Evolutionary conservation across 2,113 vertebrate species (phyloP).

Genomic region (Meriones unguiculatus): DNA sequence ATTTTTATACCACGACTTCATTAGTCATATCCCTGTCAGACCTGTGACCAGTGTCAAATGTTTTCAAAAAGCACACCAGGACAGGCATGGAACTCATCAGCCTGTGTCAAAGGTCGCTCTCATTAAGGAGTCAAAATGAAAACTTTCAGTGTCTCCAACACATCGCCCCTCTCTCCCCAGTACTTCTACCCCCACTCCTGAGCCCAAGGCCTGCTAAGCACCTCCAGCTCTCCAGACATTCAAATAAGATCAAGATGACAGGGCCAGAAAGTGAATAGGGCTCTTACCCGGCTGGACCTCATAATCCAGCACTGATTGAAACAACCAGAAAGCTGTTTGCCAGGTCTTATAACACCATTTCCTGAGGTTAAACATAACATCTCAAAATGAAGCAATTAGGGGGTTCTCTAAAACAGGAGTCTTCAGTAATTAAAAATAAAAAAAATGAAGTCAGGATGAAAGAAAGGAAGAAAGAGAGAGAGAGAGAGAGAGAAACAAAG

Average conservation of each 20-base stretch:
- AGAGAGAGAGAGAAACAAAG: constrained; percentile 4
- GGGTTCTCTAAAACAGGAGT: constrained; percentile 81
- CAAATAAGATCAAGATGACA: constrained; percentile 93
- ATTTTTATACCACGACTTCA: constrained; percentile 98
- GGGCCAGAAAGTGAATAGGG: constrained; percentile 89
- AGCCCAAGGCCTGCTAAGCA: constrained; percentile 84
- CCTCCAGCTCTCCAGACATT: constrained; percentile 90
- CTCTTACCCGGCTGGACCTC: constrained; percentile 89
- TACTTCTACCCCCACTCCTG: constrained; percentile 86
- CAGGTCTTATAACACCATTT: constrained; percentile 92
- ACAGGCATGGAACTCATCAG: constrained; percentile 99
- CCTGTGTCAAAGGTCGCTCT: constrained; percentile 96
- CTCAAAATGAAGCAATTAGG: constrained; percentile 95
- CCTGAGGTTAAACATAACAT: constrained; percentile 95
- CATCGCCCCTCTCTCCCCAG: constrained; percentile 88
- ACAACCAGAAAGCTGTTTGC: constrained; percentile 91
- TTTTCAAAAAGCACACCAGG: constrained; percentile 93
- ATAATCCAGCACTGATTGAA: constrained; percentile 91
- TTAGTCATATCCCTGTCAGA: constrained; percentile 99
- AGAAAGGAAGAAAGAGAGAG: background rate
- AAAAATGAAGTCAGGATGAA: constrained; percentile 4
- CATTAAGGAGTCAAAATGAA: constrained; percentile 99
- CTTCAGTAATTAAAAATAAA: constrained; percentile 78
- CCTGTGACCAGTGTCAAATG: constrained; percentile 93
- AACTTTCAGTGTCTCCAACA: constrained; percentile 98